Evolutionary conservation across 2,888 invertebrate species (phyloP).

Genomic region (Pristionchus arcanus): DNA sequence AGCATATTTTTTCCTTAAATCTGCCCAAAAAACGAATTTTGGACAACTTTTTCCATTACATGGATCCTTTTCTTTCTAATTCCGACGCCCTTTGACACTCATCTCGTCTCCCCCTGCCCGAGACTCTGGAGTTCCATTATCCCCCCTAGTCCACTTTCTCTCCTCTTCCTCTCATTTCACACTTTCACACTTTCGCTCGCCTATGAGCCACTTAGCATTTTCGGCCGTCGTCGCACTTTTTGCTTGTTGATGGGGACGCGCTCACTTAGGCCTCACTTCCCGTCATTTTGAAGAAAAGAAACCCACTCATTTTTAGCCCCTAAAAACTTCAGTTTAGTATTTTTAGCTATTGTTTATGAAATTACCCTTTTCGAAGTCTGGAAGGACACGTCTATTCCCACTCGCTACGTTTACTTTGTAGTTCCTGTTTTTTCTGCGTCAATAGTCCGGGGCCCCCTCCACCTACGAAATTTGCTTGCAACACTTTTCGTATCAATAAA

Average conservation of each 20-base stretch:
- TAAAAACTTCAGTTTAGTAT: too few relatives aligned
- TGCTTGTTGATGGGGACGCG: neutral
- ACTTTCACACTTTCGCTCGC: neutral
- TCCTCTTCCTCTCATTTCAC: neutral
- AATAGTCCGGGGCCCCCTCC: too few relatives aligned
- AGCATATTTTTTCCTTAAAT: neutral
- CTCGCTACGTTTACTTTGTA: too few relatives aligned
- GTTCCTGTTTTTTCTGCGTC: too few relatives aligned
- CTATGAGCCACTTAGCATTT: conserved; percentile 3
- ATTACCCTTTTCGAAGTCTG: too few relatives aligned
- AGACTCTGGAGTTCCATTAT: neutral
- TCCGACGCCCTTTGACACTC: neutral
- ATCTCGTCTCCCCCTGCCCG: neutral
- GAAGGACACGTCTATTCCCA: too few relatives aligned
- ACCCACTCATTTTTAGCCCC: neutral
- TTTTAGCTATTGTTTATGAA: too few relatives aligned
- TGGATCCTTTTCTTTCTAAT: too few relatives aligned
- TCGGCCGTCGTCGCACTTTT: conserved; percentile 10
- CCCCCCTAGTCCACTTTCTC: neutral
- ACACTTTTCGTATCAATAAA: too few relatives aligned
- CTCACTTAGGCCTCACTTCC: neutral
- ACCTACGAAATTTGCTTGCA: too few relatives aligned
- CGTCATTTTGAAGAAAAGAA: neutral
- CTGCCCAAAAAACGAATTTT: too few relatives aligned
- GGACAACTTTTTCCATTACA: too few relatives aligned